These are phyloP conservation scores for Papilio helenus DNA, from an alignment of 1,140 invertebrate species.

Conservation along the genomic window DNA sequence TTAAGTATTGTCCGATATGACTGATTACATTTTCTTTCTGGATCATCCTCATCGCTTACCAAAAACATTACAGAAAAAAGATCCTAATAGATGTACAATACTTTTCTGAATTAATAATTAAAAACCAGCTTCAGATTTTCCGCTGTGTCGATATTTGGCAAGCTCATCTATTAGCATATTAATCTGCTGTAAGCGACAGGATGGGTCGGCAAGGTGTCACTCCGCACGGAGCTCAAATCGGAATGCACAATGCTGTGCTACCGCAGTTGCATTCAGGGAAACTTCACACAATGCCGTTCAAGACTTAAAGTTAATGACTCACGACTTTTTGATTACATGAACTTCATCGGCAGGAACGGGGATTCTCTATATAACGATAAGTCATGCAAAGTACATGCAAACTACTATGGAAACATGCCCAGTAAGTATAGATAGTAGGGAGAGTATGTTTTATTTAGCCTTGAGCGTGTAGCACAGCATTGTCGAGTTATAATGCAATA, in stretches of 20 bases:
- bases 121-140: background rate
- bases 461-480: slow-evolving; percentile 66
- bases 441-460: background rate
- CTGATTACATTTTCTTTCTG: background rate
- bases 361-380: slow-evolving; percentile 31
- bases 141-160: slow-evolving; percentile 1
- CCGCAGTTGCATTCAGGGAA: slow-evolving; percentile 49
- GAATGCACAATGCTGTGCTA: slow-evolving; percentile 81
- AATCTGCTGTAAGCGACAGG: slow-evolving; percentile 38
- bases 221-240: slow-evolving; percentile 61
- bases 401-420: slow-evolving; percentile 30
- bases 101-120: background rate
- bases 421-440: background rate
- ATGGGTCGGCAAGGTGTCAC: slow-evolving; percentile 17
- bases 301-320: slow-evolving; percentile 43
- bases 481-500: slow-evolving; percentile 42
- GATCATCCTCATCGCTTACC: slow-evolving; percentile 6
- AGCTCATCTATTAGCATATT: slow-evolving; percentile 35
- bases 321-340: slow-evolving; percentile 40
- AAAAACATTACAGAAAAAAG: background rate
- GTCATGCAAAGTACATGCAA: slow-evolving; percentile 34
- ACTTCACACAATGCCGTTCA: slow-evolving; percentile 68
- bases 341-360: slow-evolving; percentile 15
- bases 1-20: background rate
- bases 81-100: background rate